Evolutionary conservation across 23 tunicate genomes (phyloP).

Genomic region (Corella eumyota): DNA sequence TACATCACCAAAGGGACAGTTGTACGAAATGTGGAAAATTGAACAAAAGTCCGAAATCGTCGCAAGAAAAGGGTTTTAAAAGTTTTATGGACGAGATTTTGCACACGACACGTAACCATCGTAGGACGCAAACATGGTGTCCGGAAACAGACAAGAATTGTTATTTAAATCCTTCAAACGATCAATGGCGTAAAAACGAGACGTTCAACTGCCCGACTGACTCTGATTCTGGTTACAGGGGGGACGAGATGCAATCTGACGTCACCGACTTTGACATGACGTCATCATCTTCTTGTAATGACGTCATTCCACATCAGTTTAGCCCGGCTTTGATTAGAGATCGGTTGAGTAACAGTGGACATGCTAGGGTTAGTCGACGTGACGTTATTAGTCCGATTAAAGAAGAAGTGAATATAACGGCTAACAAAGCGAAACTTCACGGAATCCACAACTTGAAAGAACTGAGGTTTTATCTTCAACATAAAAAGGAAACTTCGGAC

Average conservation of each 20-base stretch:
- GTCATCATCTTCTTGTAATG: neutral
- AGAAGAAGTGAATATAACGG: neutral
- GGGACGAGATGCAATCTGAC: slow-evolving; percentile 1
- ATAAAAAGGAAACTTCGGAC: neutral
- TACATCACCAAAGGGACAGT: too few species aligned
- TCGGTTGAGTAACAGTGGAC: slow-evolving; percentile 9
- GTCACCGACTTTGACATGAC: neutral
- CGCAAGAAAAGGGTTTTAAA: neutral
- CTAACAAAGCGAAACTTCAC: neutral
- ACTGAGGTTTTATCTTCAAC: slow-evolving; percentile 3
- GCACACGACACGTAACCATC: neutral
- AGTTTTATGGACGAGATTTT: slow-evolving; percentile 17
- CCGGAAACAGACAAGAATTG: neutral
- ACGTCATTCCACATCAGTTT: neutral
- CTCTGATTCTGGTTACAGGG: slow-evolving; percentile 18
- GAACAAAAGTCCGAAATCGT: too few species aligned
- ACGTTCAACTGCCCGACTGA: too few species aligned
- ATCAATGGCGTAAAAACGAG: too few species aligned
- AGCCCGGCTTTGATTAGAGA: slow-evolving; percentile 19
- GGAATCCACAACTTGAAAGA: slow-evolving; percentile 14
- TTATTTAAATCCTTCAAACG: too few species aligned
- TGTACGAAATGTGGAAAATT: too few species aligned
- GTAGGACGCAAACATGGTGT: neutral
- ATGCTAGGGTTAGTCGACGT: too few species aligned
- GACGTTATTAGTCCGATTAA: too few species aligned